phyloP scores from a whole-genome alignment of 1,140 invertebrate species.

The Chironomus tepperi region DNA sequence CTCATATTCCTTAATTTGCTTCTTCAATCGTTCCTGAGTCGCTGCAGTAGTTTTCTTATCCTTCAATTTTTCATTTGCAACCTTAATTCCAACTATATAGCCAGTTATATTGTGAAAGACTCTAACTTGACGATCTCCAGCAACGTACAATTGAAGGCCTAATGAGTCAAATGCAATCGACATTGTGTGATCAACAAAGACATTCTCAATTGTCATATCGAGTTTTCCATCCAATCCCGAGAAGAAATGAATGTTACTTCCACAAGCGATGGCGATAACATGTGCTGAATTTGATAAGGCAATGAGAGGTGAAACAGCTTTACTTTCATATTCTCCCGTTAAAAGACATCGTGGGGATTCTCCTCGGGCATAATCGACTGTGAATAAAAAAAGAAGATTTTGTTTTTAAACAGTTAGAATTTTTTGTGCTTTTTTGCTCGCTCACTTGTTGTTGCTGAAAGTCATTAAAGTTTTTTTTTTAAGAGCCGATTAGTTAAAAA shows the following conservation, averaged over 20 bases:
- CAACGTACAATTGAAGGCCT: constrained; percentile 62
- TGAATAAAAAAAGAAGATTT: constrained; percentile 33
- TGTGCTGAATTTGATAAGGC: constrained; percentile 68
- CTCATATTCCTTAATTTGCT: constrained; percentile 57
- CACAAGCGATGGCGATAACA: constrained; percentile 59
- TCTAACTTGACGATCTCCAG: constrained; percentile 66
- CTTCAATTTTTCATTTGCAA: constrained; percentile 54
- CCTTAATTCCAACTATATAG: constrained; percentile 55
- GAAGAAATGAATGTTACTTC: constrained; percentile 57
- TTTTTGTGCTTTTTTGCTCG: no score
- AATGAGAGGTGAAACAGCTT: constrained; percentile 43
- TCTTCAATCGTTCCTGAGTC: constrained; percentile 62
- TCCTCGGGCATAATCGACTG: constrained; percentile 68
- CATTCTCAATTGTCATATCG: constrained; percentile 56
- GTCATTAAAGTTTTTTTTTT: no score
- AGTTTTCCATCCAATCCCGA: constrained; percentile 53
- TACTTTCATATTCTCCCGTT: constrained; percentile 50
- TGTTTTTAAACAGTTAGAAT: constrained; percentile 15
- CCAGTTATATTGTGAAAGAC: constrained; percentile 77
- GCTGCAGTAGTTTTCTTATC: constrained; percentile 48
- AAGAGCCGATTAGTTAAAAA: no score
- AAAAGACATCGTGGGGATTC: constrained; percentile 64
- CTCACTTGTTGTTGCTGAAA: no score
- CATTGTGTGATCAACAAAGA: constrained; percentile 51
- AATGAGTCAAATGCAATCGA: constrained; percentile 62